phyloP scores from a whole-genome alignment of 2,113 vertebrate species.

The Eubucco bourcierii region DNA sequence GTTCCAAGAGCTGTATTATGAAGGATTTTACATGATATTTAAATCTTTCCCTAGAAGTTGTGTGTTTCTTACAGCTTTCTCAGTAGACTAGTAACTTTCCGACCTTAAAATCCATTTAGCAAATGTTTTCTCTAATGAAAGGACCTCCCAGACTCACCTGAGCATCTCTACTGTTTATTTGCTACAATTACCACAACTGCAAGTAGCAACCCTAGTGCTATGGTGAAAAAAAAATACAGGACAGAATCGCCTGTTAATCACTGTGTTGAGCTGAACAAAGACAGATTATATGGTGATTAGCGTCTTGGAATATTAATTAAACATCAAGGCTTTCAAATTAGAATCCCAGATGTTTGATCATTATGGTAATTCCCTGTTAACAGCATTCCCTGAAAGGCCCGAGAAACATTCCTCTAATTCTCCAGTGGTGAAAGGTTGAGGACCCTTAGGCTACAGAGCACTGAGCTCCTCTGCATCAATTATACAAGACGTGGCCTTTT shows the following conservation, averaged over 20 bases:
- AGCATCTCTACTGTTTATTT: not conserved
- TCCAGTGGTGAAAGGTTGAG: constrained; percentile 29
- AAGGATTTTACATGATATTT: not conserved
- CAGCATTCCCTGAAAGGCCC: constrained; percentile 12
- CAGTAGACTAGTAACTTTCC: not conserved
- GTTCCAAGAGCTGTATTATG: not conserved
- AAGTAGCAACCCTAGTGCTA: not conserved
- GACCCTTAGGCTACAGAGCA: constrained; percentile 21
- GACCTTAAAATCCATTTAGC: not conserved
- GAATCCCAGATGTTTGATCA: constrained; percentile 51
- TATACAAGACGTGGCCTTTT: constrained; percentile 27
- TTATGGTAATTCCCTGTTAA: constrained; percentile 46
- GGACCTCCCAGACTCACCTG: not conserved
- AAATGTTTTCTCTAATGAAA: not conserved
- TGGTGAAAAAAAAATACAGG: not conserved
- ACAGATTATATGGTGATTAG: constrained; percentile 16
- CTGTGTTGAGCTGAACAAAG: constrained; percentile 5
- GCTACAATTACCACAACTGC: not conserved
- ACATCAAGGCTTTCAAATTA: constrained; percentile 51
- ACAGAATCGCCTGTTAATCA: not conserved
- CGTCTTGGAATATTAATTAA: constrained; percentile 60
- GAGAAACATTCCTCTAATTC: constrained; percentile 32
- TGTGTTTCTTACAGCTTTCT: not conserved
- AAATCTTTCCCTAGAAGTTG: not conserved
- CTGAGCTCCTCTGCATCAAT: constrained; percentile 4